Base-by-base conservation (phyloP, 23 tunicate genomes). In the Styela clava region DNA sequence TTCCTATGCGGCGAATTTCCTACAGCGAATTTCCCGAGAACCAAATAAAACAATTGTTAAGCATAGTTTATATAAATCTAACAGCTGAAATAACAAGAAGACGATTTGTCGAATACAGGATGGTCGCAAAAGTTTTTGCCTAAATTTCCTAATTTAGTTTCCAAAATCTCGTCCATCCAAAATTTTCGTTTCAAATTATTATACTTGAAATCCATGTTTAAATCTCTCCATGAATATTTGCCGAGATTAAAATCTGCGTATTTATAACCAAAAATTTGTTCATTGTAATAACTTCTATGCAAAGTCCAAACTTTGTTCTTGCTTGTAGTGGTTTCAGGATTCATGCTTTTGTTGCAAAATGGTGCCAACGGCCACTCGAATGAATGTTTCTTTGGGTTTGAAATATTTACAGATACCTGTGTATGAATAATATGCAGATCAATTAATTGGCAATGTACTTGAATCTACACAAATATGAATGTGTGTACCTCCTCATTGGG, bases 341-440 rank as follows among this genome's bases (percentile, higher is more conserved):
- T 86, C 90, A 86, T 81, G n/a, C 80, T 63, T 16, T 21, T 30
- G 68, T 86, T 86, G 68, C 82, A 81, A 52, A 86, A 86, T 21
- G 90, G 90, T 18, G 90, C 72, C 76, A 86, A 24, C 26, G 90
- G 90, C 82, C 85, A 86, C 28, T 86, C 76, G 35, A 81, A 86
- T 5, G 90, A 44, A 12, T 44, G 56, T 12, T 44, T 44, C 12
- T 5, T 44, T 5, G 56, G 56, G 56, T n/a, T n/a, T n/a, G n/a
- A n/a, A n/a, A n/a, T n/a, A n/a, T n/a, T n/a, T n/a, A n/a, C n/a
- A n/a, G n/a, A n/a, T n/a, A n/a, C n/a, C n/a, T n/a, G n/a, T n/a
- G n/a, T n/a, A n/a, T n/a, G n/a, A n/a, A n/a, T n/a, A n/a, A n/a
- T n/a, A n/a, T n/a, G n/a, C n/a, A n/a, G n/a, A n/a, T n/a, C n/a